These are phyloP conservation scores for Rugalucina vietnamica DNA, from an alignment of 2,888 invertebrate genomes.

Conservation along the genomic window DNA sequence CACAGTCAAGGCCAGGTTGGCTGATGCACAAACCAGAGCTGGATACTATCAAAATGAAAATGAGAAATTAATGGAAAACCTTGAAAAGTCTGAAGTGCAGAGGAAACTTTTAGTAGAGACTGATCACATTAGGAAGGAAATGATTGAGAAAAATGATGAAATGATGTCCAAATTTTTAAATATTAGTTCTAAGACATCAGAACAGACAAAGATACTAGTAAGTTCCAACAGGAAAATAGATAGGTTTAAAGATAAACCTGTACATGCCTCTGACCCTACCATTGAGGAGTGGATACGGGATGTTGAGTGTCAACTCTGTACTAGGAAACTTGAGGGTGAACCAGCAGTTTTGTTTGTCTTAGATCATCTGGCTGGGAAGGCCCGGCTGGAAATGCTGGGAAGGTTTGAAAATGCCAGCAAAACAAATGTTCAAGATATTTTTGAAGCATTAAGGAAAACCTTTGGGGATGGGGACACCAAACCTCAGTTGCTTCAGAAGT, in stretches of 20 bases:
- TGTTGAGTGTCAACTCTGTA: not conserved
- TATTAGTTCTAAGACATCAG: not conserved
- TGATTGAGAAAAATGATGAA: not conserved
- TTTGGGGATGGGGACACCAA: constrained; percentile 9
- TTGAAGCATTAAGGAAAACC: not conserved
- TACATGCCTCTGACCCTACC: not conserved
- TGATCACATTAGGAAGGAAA: not conserved
- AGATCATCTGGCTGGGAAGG: constrained; percentile 5
- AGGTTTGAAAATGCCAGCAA: not conserved
- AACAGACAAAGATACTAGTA: constrained; percentile 60
- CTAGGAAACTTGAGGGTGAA: not conserved
- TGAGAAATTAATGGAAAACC: not conserved
- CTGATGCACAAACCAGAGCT: not conserved
- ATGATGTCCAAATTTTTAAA: not conserved
- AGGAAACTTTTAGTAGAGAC: not conserved
- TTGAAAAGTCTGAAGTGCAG: not conserved
- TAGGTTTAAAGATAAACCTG: not conserved
- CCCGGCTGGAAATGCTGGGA: not conserved
- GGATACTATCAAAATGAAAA: not conserved
- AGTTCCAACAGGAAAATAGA: not conserved
- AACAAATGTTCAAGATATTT: not conserved
- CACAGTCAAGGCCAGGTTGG: not conserved
- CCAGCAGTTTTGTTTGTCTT: not conserved
- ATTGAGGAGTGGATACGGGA: constrained; percentile 1
- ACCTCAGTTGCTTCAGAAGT: constrained; percentile 2